phyloP scores from a whole-genome alignment of 2,113 vertebrate species.

The Tauraco erythrolophus region DNA sequence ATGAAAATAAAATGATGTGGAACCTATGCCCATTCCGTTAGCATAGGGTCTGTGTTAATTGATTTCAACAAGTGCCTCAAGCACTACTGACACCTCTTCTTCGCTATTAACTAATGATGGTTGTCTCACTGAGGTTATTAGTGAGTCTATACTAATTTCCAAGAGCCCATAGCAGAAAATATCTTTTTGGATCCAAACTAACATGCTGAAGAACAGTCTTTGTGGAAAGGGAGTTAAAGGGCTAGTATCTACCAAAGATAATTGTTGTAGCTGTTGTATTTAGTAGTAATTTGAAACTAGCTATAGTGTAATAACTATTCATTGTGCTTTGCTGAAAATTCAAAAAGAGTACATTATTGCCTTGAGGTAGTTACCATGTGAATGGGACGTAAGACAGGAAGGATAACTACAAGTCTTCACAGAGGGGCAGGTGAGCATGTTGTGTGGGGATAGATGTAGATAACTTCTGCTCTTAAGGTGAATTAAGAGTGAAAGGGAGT shows the following conservation, averaged over 20 bases:
- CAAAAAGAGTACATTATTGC: not conserved
- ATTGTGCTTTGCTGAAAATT: not conserved
- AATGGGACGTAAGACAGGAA: not conserved
- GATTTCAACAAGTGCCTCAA: conserved; percentile 36
- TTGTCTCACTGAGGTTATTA: conserved; percentile 9
- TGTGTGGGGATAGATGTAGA: not conserved
- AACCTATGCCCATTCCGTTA: not conserved
- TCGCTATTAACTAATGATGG: conserved; percentile 8
- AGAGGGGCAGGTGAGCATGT: not conserved
- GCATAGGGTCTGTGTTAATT: not conserved
- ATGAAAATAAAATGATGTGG: not conserved
- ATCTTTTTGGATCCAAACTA: not conserved
- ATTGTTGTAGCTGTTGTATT: not conserved
- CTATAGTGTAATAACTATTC: not conserved
- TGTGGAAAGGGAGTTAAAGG: not conserved
- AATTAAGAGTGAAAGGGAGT: not conserved
- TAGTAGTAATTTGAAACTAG: not conserved
- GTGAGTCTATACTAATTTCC: not conserved
- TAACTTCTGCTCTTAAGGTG: not conserved
- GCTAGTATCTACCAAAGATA: not conserved
- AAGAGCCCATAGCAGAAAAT: not conserved
- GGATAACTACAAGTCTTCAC: not conserved
- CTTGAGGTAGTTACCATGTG: not conserved
- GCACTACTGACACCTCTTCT: conserved; percentile 6
- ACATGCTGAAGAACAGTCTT: not conserved